These are phyloP conservation scores for Camelus bactrianus DNA, from an alignment of 2,113 vertebrate species.

Conservation along the genomic window DNA sequence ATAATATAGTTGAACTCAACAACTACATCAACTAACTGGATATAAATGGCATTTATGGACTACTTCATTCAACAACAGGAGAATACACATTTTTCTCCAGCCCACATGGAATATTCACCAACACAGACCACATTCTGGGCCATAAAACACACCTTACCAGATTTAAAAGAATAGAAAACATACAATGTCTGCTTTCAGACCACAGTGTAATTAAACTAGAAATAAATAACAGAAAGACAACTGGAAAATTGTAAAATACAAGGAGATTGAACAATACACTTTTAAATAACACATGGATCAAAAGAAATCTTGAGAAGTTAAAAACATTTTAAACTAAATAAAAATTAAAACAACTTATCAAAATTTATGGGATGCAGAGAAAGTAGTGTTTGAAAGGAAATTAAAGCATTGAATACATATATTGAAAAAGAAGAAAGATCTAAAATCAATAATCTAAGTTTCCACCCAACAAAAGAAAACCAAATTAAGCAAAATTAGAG, in stretches of 20 bases:
- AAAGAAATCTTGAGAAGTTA: not conserved
- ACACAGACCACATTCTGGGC: not conserved
- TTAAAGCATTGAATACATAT: not conserved
- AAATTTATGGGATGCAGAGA: not conserved
- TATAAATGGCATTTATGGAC: not conserved
- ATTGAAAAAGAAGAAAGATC: not conserved
- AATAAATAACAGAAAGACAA: not conserved
- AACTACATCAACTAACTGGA: not conserved
- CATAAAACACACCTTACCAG: not conserved
- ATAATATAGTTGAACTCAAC: not conserved
- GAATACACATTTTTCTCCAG: not conserved
- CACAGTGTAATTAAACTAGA: not conserved
- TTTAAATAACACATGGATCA: not conserved
- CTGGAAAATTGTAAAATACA: not conserved
- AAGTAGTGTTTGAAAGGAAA: not conserved
- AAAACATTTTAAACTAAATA: not conserved
- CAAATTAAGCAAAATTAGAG: not conserved
- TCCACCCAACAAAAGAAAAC: not conserved
- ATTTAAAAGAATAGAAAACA: not conserved
- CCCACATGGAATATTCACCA: not conserved
- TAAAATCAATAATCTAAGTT: not conserved
- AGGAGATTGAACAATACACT: not conserved
- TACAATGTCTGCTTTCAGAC: not conserved
- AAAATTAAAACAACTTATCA: not conserved
- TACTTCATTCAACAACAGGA: not conserved